phyloP scores from a whole-genome alignment of 2,113 vertebrate species.

The Syngnathus floridae region DNA sequence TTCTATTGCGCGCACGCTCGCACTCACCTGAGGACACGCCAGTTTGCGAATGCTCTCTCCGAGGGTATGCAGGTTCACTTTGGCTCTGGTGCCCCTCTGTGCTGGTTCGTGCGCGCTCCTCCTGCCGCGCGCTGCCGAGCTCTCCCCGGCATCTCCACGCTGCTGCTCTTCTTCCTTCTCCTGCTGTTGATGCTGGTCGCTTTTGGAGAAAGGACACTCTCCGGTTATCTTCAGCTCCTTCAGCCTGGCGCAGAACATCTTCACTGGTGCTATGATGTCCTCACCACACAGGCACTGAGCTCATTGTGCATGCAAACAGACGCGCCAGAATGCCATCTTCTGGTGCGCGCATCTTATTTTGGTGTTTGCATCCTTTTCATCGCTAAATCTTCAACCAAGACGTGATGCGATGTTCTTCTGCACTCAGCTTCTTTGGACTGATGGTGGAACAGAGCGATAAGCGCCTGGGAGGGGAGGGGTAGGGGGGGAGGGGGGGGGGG shows the following conservation, averaged over 20 bases:
- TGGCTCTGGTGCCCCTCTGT: conserved; percentile 79
- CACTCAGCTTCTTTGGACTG: conserved; percentile 4
- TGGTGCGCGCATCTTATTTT: conserved; percentile 24
- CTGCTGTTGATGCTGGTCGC: not conserved
- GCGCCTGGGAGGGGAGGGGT: conserved; percentile 17
- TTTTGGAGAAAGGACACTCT: conserved; percentile 87
- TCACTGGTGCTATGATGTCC: conserved; percentile 24
- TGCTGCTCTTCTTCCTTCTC: conserved; percentile 51
- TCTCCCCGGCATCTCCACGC: conserved; percentile 72
- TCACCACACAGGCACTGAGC: not conserved
- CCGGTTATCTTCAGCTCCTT: conserved; percentile 92
- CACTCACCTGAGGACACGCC: conserved; percentile 88
- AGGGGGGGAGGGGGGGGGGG: conserved; percentile 13
- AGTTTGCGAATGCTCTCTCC: conserved; percentile 93
- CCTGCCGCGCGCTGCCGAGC: conserved; percentile 48
- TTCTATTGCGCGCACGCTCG: not conserved
- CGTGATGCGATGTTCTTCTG: not conserved
- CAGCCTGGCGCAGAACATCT: conserved; percentile 96
- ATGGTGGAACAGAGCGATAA: conserved; percentile 30
- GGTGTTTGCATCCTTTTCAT: not conserved
- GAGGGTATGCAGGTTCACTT: conserved; percentile 90
- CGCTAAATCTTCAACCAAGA: not conserved
- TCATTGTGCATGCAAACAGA: conserved; percentile 5
- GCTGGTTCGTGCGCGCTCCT: not conserved
- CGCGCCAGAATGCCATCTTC: conserved; percentile 49